A percentile compares a stretch with the other conserved stretches of the same genome.
Evolutionary conservation across 2,888 invertebrate genomes (phyloP).

Genomic region (Hyles lineata): DNA sequence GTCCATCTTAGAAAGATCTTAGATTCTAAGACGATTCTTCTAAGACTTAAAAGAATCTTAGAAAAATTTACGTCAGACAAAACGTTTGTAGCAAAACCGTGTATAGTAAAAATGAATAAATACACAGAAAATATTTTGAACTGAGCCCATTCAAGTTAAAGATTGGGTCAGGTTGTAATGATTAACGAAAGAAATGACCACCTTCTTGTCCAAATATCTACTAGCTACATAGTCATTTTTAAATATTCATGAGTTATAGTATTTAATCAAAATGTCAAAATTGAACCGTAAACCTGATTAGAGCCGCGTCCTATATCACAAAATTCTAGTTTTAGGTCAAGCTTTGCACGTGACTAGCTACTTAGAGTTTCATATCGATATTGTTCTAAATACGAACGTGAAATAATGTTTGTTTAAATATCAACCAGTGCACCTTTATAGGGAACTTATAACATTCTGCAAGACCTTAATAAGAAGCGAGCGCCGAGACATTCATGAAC

Average conservation of each 20-base stretch:
- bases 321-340: slow-evolving; percentile 10
- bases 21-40: no score
- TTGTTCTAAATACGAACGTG: slow-evolving; percentile 13
- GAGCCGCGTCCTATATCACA: neutral
- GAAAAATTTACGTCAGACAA: no score
- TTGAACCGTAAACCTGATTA: neutral
- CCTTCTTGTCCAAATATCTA: no score
- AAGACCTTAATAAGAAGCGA: neutral
- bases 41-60: no score
- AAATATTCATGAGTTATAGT: neutral
- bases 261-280: neutral
- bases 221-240: neutral
- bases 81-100: no score
- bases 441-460: neutral
- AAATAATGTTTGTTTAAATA: slow-evolving; percentile 16
- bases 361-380: slow-evolving; percentile 17
- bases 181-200: no score
- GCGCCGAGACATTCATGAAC: neutral
- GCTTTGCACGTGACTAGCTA: neutral
- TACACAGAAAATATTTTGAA: no score
- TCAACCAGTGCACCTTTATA: slow-evolving; percentile 1
- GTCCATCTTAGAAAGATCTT: no score
- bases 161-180: no score
- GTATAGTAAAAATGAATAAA: no score
- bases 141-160: no score